These are phyloP conservation scores for Hirtodrosophila alboralis DNA, from an alignment of 2,888 invertebrate genomes.

Conservation along the genomic window DNA sequence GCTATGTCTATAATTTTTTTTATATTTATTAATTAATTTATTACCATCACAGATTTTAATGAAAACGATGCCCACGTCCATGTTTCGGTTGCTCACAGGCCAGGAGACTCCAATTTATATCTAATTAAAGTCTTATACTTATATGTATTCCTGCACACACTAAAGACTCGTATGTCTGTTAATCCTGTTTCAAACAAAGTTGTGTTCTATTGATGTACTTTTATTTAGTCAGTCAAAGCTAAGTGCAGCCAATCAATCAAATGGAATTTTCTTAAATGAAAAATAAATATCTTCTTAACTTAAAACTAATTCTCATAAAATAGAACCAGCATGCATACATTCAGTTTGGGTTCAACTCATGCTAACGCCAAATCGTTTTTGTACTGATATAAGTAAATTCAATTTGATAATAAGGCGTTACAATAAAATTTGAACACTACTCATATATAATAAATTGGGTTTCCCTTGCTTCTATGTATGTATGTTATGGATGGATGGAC, in stretches of 20 bases:
- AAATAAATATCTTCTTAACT: too few species aligned
- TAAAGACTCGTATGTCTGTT: constrained; percentile 11
- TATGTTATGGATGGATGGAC: too few species aligned
- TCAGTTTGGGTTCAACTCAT: too few species aligned
- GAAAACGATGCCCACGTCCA: constrained; percentile 99
- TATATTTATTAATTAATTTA: not conserved
- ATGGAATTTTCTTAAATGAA: constrained; percentile 15
- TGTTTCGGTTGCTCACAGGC: constrained; percentile 99
- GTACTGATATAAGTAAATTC: too few species aligned
- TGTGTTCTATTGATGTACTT: constrained; percentile 17
- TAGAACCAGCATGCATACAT: too few species aligned
- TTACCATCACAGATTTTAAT: constrained; percentile 94
- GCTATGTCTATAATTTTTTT: not conserved
- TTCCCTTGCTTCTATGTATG: too few species aligned
- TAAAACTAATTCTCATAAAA: too few species aligned
- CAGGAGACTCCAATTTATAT: constrained; percentile 99
- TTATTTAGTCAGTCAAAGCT: constrained; percentile 7
- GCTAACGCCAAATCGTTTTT: too few species aligned
- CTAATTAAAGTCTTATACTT: constrained; percentile 84
- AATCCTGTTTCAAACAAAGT: constrained; percentile 5
- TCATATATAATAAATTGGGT: too few species aligned
- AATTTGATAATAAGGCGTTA: too few species aligned
- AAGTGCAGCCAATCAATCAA: constrained; percentile 19
- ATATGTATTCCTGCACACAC: constrained; percentile 40
- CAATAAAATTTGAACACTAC: too few species aligned